Evolutionary conservation across 2,797 vertebrate species (phyloP).

Genomic region (Cygnus olor): DNA sequence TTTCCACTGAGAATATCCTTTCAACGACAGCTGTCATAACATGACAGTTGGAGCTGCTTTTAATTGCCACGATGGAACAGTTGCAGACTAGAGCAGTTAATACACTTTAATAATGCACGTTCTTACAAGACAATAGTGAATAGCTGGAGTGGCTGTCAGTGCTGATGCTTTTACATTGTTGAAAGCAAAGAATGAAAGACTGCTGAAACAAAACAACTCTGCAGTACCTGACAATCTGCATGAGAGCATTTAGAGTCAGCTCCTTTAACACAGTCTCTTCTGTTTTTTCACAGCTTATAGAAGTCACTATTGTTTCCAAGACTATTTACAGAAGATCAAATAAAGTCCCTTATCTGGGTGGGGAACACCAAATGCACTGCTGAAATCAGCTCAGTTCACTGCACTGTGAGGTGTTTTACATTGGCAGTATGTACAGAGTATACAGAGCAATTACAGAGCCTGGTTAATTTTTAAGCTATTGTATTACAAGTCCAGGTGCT

Average conservation of each 20-base stretch:
- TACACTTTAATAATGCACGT: not conserved
- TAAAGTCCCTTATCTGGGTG: not conserved
- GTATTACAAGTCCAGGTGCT: not conserved
- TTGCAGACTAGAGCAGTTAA: slow-evolving; percentile 9
- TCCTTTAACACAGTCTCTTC: not conserved
- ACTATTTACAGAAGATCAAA: not conserved
- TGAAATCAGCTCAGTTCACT: not conserved
- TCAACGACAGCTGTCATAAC: slow-evolving; percentile 32
- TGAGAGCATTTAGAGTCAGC: not conserved
- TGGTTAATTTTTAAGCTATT: not conserved
- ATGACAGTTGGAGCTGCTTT: slow-evolving; percentile 11
- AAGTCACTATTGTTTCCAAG: not conserved
- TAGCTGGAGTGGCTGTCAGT: not conserved
- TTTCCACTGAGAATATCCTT: slow-evolving; percentile 25
- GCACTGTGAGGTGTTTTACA: not conserved
- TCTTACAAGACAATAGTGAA: not conserved
- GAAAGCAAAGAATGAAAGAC: not conserved
- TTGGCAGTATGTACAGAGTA: not conserved
- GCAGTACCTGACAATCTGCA: not conserved
- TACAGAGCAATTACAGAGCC: not conserved
- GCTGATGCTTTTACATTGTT: not conserved
- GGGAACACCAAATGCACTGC: not conserved
- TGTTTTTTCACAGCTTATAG: not conserved
- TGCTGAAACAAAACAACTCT: not conserved
- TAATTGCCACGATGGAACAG: slow-evolving; percentile 22